Base-by-base conservation (phyloP, 2,888 invertebrate genomes). In the Melinaea marsaeus region DNA sequence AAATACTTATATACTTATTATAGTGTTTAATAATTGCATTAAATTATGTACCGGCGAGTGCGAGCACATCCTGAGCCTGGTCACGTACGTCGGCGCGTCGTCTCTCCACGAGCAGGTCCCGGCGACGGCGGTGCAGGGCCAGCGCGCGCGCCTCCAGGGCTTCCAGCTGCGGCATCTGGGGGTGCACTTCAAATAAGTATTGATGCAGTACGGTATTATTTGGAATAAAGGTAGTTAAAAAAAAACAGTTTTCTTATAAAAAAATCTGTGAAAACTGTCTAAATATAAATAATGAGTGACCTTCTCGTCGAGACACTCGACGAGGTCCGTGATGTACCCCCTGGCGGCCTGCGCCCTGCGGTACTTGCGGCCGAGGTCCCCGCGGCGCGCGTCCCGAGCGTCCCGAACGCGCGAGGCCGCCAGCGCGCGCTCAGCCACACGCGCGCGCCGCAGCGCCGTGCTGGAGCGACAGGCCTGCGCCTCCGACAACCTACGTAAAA, bases 231-330 rank as follows among this genome's bases (percentile, higher is more conserved):
- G 11, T 9, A 9, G 11, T 9, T 9, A 9, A 42, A 42, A 42
- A n/a, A 9, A 42, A 42, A 9, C 2, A 9, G 0, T 42, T 9
- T 9, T 7, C 7, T 37, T 7, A 37, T 2, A 37, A 37, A 37
- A 4, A 37, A 6, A 37, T 37, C 7, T 3, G 13, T 48, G 13
- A 48, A 48, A 48, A 48, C 2, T 48, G 48, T 48, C 7, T 3
- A 48, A 37, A 6, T 2, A 2, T 6, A 2, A 37, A 7, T 22
- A 48, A n/a, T 22, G 7, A 13, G 13, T 34, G 73, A 98, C 97
- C 95, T 99, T 99, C 92, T 98, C 98, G 85, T 98, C 97, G 77
- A 99, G 93, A 91, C 99, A 99, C 92, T 99, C 99, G 83, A 99
- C 94, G 86, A 99, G 94, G 93, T 99, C 98, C 74, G 96, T 96